Evolutionary conservation across 2,797 vertebrate species (phyloP).

Genomic region (Borostomias antarcticus): DNA sequence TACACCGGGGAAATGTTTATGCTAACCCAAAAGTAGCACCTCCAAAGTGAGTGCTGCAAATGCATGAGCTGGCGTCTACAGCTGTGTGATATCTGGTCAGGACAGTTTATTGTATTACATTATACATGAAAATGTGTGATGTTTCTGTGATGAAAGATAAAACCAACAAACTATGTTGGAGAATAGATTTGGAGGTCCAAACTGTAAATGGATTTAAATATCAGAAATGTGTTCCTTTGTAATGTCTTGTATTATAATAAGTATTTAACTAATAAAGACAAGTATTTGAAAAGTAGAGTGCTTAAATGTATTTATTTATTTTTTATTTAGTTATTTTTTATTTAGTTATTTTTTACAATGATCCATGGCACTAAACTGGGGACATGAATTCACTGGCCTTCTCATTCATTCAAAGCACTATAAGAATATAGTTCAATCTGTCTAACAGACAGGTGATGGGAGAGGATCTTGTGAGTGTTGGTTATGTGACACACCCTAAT

Average conservation of each 20-base stretch:
- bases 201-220: too few relatives aligned
- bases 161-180: neutral
- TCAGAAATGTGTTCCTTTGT: too few relatives aligned
- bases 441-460: neutral
- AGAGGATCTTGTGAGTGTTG: neutral
- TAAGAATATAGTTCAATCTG: neutral
- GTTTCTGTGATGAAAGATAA: neutral
- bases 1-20: neutral
- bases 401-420: neutral
- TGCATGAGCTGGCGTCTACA: conserved; percentile 14
- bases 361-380: too few relatives aligned
- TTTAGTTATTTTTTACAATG: too few relatives aligned
- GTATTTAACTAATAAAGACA: too few relatives aligned
- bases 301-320: too few relatives aligned
- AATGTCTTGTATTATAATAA: too few relatives aligned
- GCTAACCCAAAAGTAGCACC: conserved; percentile 32
- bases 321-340: too few relatives aligned
- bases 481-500: neutral
- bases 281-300: too few relatives aligned
- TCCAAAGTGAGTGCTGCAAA: conserved; percentile 19
- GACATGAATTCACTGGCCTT: too few relatives aligned
- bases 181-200: neutral
- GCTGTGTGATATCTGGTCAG: conserved; percentile 12
- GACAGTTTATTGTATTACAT: neutral
- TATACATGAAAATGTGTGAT: neutral